Evolutionary conservation across 2,113 vertebrate species (phyloP).

Genomic region (Mus musculus): GRCm39 chr11:16410501-16411000

Average conservation of each 20-base stretch:
- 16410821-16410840: background rate
- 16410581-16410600: background rate
- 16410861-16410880: background rate
- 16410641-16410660: background rate
- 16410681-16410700: background rate
- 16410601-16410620: background rate
- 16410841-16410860: background rate
- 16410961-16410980: background rate
- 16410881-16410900: background rate
- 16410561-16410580: background rate
- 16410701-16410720: background rate
- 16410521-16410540: background rate
- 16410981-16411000: background rate
- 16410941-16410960: background rate
- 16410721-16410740: background rate
- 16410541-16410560: background rate
- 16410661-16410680: background rate
- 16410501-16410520: background rate
- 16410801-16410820: background rate
- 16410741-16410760: background rate
- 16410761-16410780: background rate
- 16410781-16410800: background rate
- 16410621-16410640: background rate
- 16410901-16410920: background rate
- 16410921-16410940: background rate